phyloP scores from a whole-genome alignment of 1,140 invertebrate species.

The Fopius arisanus region DNA sequence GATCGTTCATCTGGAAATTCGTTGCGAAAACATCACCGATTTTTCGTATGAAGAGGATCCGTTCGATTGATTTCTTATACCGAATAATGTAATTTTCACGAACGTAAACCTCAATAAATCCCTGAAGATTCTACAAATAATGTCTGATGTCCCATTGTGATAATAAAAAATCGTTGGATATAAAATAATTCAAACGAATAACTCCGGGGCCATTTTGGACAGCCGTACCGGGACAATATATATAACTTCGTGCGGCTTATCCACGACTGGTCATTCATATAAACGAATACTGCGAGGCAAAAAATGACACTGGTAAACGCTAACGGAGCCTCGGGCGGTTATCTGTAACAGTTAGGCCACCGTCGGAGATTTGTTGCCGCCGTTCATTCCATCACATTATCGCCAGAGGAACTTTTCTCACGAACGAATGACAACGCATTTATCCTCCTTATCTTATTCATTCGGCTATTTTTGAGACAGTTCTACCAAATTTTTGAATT shows the following conservation, averaged over 20 bases:
- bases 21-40: too few relatives aligned
- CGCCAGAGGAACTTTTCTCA: not conserved
- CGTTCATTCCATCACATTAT: conserved; percentile 15
- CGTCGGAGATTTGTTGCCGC: conserved; percentile 26
- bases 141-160: conserved; percentile 17
- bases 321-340: conserved; percentile 3
- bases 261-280: conserved; percentile 42
- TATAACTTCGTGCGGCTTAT: conserved; percentile 35
- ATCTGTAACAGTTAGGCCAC: conserved; percentile 41
- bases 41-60: too few relatives aligned
- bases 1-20: too few relatives aligned
- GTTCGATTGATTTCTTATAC: too few relatives aligned
- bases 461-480: not conserved
- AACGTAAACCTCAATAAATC: not conserved
- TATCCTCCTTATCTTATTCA: not conserved
- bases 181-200: conserved; percentile 46
- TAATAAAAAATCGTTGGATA: conserved; percentile 44
- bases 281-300: conserved; percentile 30
- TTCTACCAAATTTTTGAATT: not conserved
- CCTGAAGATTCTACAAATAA: not conserved
- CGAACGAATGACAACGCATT: not conserved
- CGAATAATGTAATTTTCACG: not conserved
- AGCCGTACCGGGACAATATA: conserved; percentile 34
- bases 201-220: conserved; percentile 22
- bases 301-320: conserved; percentile 31